Conservation (phyloP, 2,888 invertebrate genomes). For the Notocelia uddmanniana region DNA sequence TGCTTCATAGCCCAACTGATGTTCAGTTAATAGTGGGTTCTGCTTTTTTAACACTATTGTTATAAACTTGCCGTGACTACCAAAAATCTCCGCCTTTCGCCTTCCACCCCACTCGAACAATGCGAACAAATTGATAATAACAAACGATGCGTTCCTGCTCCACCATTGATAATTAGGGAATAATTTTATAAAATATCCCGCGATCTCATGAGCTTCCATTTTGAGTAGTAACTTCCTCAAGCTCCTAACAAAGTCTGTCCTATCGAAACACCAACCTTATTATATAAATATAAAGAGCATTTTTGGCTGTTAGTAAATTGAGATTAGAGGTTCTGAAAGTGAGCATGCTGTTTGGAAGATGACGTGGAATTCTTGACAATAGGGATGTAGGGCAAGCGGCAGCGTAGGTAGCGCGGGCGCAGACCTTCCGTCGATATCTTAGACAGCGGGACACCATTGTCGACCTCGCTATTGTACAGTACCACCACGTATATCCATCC, state of each 20-base stretch:
- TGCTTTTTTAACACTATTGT: conserved; percentile 23
- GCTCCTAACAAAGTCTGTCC: neutral
- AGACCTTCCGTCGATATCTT: conserved; percentile 79
- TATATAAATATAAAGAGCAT: neutral
- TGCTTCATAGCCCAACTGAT: conserved; percentile 13
- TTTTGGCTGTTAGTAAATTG: neutral
- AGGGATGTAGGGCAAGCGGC: conserved; percentile 66
- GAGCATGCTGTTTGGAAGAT: conserved; percentile 48
- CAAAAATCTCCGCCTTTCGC: conserved; percentile 16
- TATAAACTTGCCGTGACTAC: conserved; percentile 14
- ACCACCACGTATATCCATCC: no score
- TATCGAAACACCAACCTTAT: neutral
- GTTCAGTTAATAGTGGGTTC: conserved; percentile 20
- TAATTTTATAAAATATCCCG: conserved; percentile 67
- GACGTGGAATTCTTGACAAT: conserved; percentile 80
- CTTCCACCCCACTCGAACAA: conserved; percentile 48
- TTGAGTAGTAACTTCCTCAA: conserved; percentile 46
- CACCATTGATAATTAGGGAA: conserved; percentile 67
- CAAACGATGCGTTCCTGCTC: conserved; percentile 50
- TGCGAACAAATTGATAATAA: conserved; percentile 59
- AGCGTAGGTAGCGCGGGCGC: conserved; percentile 76
- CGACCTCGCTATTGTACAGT: conserved; percentile 75
- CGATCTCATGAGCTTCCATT: conserved; percentile 73
- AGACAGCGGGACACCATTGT: conserved; percentile 85
- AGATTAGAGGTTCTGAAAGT: conserved; percentile 21